Conservation (phyloP, 2,113 vertebrate species). For the Zapornia atra region DNA sequence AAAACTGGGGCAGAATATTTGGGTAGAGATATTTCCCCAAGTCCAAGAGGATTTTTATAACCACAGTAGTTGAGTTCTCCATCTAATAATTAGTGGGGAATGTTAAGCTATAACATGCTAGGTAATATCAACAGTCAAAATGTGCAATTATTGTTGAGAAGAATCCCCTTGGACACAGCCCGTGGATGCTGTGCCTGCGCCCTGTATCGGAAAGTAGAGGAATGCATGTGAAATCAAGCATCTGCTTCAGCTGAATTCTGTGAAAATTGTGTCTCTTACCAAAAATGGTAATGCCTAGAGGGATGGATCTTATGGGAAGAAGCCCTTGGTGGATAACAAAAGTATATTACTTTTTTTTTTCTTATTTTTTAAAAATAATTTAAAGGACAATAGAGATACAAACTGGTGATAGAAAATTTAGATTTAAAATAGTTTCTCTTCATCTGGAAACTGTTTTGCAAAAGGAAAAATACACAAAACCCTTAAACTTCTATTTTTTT, state of each 20-base stretch:
- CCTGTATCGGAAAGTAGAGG: neutral
- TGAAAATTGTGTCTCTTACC: conserved; percentile 35
- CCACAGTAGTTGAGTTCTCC: neutral
- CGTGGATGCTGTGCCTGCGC: neutral
- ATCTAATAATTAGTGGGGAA: neutral
- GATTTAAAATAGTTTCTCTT: neutral
- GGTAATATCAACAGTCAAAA: neutral
- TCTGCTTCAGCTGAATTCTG: conserved; percentile 30
- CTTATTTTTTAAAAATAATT: neutral
- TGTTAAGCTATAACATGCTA: neutral
- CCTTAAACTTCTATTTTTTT: neutral
- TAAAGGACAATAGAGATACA: neutral
- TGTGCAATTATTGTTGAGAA: neutral
- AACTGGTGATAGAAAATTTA: neutral
- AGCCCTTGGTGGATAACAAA: conserved; percentile 12
- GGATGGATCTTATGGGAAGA: neutral
- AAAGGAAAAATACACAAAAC: neutral
- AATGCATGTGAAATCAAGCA: conserved; percentile 3
- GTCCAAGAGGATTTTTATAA: conserved; percentile 48
- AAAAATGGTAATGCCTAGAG: conserved; percentile 35
- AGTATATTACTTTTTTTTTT: conserved; percentile 3
- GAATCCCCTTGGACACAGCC: neutral
- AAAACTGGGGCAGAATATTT: neutral
- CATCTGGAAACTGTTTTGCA: neutral
- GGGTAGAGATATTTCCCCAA: neutral